Conservation (phyloP, 2,888 invertebrate genomes). For the Tachina lurida region DNA sequence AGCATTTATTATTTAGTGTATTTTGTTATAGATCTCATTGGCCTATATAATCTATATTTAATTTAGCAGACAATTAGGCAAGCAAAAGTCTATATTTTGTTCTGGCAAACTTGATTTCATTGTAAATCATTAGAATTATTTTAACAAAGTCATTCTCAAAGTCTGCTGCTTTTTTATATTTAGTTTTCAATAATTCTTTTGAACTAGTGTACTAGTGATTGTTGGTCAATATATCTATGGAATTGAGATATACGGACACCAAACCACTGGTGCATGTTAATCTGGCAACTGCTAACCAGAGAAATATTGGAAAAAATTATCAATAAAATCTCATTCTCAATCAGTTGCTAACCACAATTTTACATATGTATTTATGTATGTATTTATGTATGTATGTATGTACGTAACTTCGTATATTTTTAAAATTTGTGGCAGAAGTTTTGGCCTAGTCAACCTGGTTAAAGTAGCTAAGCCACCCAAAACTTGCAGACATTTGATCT, state of each 20-base stretch:
- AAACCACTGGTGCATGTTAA: slow-evolving; percentile 72
- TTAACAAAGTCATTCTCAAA: slow-evolving; percentile 58
- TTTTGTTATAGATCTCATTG: slow-evolving; percentile 74
- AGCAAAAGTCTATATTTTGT: slow-evolving; percentile 78
- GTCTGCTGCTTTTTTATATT: slow-evolving; percentile 13
- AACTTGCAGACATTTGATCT: slow-evolving; percentile 78
- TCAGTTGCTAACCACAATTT: slow-evolving; percentile 30
- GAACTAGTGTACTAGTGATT: slow-evolving; percentile 74
- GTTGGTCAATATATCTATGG: slow-evolving; percentile 75
- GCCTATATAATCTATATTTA: slow-evolving; percentile 76
- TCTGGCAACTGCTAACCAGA: slow-evolving; percentile 42
- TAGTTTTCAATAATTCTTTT: background rate
- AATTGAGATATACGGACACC: slow-evolving; percentile 77
- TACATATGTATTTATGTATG: background rate
- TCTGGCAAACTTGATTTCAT: slow-evolving; percentile 76
- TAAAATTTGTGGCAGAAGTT: slow-evolving; percentile 36
- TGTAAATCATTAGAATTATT: slow-evolving; percentile 62
- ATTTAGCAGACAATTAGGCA: slow-evolving; percentile 77
- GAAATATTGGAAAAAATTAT: slow-evolving; percentile 1
- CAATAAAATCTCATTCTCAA: slow-evolving; percentile 48
- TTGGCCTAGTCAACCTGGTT: slow-evolving; percentile 77
- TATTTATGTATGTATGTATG: background rate
- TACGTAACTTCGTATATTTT: background rate
- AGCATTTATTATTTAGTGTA: background rate
- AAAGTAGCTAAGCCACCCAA: slow-evolving; percentile 71